A percentile compares a stretch with the other conserved stretches of the same genome.
Conservation (phyloP, 2,113 vertebrate genomes). For the Hyperoodon ampullatus region DNA sequence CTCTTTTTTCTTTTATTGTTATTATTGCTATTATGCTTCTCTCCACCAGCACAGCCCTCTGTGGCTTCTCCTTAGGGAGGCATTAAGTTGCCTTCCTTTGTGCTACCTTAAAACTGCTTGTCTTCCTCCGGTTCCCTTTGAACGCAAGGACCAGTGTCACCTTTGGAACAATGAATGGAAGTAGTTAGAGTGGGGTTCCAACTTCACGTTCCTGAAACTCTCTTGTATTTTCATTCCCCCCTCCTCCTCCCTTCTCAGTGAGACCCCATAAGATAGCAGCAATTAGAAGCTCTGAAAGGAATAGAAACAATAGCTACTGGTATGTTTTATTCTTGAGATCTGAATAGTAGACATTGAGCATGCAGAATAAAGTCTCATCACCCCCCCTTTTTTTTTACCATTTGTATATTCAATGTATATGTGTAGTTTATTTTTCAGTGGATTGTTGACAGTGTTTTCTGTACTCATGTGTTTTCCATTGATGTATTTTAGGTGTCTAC, state of each 20-base stretch:
- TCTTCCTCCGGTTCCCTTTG: constrained; percentile 45
- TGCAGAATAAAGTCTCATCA: constrained; percentile 20
- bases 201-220: constrained; percentile 25
- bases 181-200: constrained; percentile 24
- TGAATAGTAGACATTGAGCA: constrained; percentile 42
- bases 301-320: constrained; percentile 51
- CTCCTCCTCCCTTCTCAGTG: constrained; percentile 7
- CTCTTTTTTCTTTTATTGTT: constrained; percentile 30
- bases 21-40: constrained; percentile 40
- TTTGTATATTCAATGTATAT: background rate
- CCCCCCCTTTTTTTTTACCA: background rate
- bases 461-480: background rate
- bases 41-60: constrained; percentile 3
- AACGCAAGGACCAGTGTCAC: constrained; percentile 35
- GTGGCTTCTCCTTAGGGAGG: constrained; percentile 55
- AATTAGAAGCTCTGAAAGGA: constrained; percentile 60
- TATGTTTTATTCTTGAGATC: constrained; percentile 49
- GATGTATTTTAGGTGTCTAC: background rate
- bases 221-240: background rate
- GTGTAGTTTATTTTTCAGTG: constrained; percentile 29
- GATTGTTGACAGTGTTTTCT: constrained; percentile 9
- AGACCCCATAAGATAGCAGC: constrained; percentile 38
- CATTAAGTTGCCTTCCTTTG: constrained; percentile 67
- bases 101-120: constrained; percentile 56
- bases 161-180: constrained; percentile 53